A percentile compares a stretch with the other conserved stretches of the same genome.
Conservation (phyloP, 2,888 invertebrate genomes). For the Chymomyza fuscimana region DNA sequence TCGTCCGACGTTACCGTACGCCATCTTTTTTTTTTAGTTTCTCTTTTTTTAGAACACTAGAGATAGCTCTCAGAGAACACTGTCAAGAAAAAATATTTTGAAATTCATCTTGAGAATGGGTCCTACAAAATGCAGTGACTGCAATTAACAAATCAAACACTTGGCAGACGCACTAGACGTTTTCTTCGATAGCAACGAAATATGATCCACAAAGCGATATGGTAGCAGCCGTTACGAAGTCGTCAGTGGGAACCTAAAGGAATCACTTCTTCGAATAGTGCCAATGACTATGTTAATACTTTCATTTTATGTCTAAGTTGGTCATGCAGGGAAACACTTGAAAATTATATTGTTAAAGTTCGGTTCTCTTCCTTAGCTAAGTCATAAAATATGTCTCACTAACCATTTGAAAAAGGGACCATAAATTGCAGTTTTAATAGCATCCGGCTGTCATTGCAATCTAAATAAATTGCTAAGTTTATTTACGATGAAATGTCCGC, state of each 20-base stretch:
- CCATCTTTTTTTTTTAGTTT: too few species aligned
- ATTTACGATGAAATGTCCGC: slow-evolving; percentile 73
- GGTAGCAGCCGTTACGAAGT: background rate
- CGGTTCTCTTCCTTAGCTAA: background rate
- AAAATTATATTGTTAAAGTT: background rate
- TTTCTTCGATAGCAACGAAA: background rate
- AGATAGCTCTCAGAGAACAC: background rate
- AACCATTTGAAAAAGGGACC: slow-evolving; percentile 38
- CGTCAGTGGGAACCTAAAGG: background rate
- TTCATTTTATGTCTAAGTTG: background rate
- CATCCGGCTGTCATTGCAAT: slow-evolving; percentile 76
- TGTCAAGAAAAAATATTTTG: background rate
- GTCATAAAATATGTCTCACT: background rate
- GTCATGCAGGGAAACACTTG: background rate
- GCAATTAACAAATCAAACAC: background rate
- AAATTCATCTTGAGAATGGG: background rate
- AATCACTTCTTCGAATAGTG: background rate
- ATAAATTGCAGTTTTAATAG: slow-evolving; percentile 72
- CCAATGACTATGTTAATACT: background rate
- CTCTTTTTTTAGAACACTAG: too few species aligned
- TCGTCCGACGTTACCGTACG: too few species aligned
- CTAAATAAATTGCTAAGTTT: slow-evolving; percentile 77
- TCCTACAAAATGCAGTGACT: background rate
- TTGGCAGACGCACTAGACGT: background rate
- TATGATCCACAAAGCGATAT: background rate